Evolutionary conservation across 2,113 vertebrate species (phyloP).

Genomic region (Salvelinus alpinus): DNA sequence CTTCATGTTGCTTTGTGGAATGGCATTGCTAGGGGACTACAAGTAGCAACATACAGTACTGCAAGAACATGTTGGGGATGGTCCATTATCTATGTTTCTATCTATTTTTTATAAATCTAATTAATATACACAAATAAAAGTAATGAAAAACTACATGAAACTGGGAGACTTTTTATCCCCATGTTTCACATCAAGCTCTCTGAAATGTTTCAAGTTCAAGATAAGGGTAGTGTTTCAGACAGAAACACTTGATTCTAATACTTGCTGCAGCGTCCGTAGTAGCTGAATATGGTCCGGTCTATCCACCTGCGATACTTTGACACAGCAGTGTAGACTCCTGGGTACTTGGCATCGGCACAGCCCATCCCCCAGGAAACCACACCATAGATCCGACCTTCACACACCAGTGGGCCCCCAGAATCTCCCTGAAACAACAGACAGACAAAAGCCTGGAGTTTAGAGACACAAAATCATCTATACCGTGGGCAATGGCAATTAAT

Average conservation of each 20-base stretch:
- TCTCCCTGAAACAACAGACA: constrained; percentile 69
- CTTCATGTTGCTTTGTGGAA: neutral
- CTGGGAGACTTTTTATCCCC: neutral
- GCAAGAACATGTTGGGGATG: neutral
- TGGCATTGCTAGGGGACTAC: neutral
- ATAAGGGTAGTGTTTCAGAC: constrained; percentile 16
- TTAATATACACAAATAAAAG: constrained; percentile 24
- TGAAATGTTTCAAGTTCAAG: neutral
- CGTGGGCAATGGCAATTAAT: neutral
- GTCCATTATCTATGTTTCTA: neutral
- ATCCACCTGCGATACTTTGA: constrained; percentile 80
- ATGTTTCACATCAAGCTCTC: too few relatives aligned
- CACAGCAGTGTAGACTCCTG: constrained; percentile 80
- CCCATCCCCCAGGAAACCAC: constrained; percentile 82
- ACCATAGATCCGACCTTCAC: constrained; percentile 78
- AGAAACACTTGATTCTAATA: constrained; percentile 27
- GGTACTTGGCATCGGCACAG: constrained; percentile 74
- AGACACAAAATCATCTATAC: neutral
- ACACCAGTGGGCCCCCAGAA: constrained; percentile 81
- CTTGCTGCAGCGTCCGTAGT: constrained; percentile 63
- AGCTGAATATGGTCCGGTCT: constrained; percentile 72
- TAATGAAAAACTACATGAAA: constrained; percentile 23
- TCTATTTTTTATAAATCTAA: constrained; percentile 18
- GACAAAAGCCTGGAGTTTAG: neutral
- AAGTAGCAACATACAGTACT: constrained; percentile 8